A percentile compares a stretch with the other conserved stretches of the same genome.
These are phyloP conservation scores for Lasioglossum calceatum DNA, from an alignment of 2,888 invertebrate genomes.

Conservation along the genomic window DNA sequence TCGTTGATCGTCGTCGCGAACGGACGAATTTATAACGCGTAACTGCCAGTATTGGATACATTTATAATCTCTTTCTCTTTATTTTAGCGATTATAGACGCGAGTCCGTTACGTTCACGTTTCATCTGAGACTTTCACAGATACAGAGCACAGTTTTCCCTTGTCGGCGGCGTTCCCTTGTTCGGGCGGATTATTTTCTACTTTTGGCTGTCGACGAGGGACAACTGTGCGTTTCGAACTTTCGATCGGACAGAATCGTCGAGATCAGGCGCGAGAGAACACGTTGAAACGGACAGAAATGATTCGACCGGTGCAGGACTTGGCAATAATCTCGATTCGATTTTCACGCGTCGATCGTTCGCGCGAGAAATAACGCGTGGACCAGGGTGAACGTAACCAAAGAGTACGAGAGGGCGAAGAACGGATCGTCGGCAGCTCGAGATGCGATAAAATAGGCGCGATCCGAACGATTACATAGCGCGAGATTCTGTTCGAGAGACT, in stretches of 20 bases:
- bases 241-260: background rate
- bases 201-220: background rate
- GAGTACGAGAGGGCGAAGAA: slow-evolving; percentile 5
- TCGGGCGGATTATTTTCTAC: background rate
- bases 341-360: background rate
- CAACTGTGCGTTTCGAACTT: background rate
- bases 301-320: background rate
- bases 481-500: slow-evolving; percentile 5
- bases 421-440: slow-evolving; percentile 9
- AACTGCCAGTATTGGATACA: slow-evolving; percentile 84
- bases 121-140: background rate
- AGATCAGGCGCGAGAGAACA: background rate
- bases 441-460: background rate
- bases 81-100: background rate
- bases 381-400: slow-evolving; percentile 24
- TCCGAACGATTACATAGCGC: slow-evolving; percentile 11
- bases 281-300: background rate
- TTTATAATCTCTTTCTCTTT: slow-evolving; percentile 22
- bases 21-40: slow-evolving; percentile 84
- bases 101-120: slow-evolving; percentile 39
- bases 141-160: background rate
- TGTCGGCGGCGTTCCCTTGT: background rate
- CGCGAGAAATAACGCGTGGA: background rate
- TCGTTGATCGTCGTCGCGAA: slow-evolving; percentile 56
- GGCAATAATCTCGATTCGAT: background rate